phyloP scores from a whole-genome alignment of 2,888 invertebrate genomes.

The Drosophila formosana region DNA sequence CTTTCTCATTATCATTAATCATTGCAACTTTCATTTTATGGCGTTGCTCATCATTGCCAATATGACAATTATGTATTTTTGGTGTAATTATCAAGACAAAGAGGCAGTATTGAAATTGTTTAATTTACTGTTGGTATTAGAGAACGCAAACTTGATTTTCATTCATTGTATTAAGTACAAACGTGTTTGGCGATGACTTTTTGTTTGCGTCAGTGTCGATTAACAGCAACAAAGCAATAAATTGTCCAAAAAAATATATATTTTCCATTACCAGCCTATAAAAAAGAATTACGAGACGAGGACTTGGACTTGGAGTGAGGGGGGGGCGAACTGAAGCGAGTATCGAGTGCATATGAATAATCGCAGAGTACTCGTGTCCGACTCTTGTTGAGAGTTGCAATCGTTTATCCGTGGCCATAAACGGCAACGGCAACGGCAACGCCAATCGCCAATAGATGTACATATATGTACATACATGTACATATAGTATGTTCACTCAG shows the following conservation, averaged over 20 bases:
- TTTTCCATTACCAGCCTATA: background rate
- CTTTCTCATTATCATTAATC: too few relatives aligned
- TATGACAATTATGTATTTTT: too few relatives aligned
- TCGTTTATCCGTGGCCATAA: conserved; percentile 29
- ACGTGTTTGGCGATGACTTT: background rate
- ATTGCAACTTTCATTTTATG: too few relatives aligned
- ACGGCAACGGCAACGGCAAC: background rate
- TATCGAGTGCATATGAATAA: conserved; percentile 4
- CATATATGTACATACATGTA: background rate
- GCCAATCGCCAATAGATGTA: background rate
- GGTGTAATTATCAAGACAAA: too few relatives aligned
- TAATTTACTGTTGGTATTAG: background rate
- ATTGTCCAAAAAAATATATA: conserved; percentile 7
- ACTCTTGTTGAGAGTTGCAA: conserved; percentile 21
- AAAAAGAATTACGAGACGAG: background rate
- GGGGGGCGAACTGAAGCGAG: background rate
- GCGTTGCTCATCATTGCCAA: too few relatives aligned
- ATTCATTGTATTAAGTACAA: background rate
- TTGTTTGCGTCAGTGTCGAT: conserved; percentile 1
- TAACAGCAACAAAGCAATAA: conserved; percentile 1
- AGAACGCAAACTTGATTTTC: background rate
- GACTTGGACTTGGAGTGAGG: too few relatives aligned
- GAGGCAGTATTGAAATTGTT: too few relatives aligned
- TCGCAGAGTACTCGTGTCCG: background rate
- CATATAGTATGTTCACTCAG: background rate